Evolutionary conservation across 2,888 invertebrate species (phyloP).

Genomic region (Sussaba pulchella): DNA sequence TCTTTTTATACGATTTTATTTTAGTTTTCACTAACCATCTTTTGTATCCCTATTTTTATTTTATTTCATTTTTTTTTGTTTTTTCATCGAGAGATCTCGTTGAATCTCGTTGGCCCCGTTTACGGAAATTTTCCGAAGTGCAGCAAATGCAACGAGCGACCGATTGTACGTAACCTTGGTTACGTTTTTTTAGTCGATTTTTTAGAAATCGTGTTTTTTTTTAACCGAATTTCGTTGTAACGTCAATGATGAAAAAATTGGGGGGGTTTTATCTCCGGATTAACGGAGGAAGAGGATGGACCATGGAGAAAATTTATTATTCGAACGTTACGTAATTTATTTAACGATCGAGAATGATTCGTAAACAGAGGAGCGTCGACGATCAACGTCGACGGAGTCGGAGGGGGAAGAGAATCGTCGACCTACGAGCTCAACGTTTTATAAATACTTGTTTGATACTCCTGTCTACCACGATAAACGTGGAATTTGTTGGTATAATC

Average conservation of each 20-base stretch:
- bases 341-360: not conserved
- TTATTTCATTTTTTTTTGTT: slow-evolving; percentile 10
- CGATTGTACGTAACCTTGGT: not conserved
- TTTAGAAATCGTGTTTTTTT: not conserved
- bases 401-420: slow-evolving; percentile 33
- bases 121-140: slow-evolving; percentile 8
- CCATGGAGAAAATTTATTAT: slow-evolving; percentile 11
- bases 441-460: no score
- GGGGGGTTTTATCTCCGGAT: no score
- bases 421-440: slow-evolving; percentile 3
- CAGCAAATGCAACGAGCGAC: slow-evolving; percentile 18
- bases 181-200: no score
- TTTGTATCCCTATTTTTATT: slow-evolving; percentile 15
- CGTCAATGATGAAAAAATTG: slow-evolving; percentile 7
- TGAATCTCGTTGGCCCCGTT: slow-evolving; percentile 1
- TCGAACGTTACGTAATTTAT: slow-evolving; percentile 9
- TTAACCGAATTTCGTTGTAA: not conserved
- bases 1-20: slow-evolving; percentile 32
- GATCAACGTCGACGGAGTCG: slow-evolving; percentile 17
- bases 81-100: not conserved
- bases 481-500: no score
- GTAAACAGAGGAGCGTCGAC: slow-evolving; percentile 9
- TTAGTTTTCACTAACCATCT: slow-evolving; percentile 1
- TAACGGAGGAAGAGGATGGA: slow-evolving; percentile 6
- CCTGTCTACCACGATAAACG: no score